phyloP scores from a whole-genome alignment of 2,888 invertebrate species.

The Drosophila mercatorum region DNA sequence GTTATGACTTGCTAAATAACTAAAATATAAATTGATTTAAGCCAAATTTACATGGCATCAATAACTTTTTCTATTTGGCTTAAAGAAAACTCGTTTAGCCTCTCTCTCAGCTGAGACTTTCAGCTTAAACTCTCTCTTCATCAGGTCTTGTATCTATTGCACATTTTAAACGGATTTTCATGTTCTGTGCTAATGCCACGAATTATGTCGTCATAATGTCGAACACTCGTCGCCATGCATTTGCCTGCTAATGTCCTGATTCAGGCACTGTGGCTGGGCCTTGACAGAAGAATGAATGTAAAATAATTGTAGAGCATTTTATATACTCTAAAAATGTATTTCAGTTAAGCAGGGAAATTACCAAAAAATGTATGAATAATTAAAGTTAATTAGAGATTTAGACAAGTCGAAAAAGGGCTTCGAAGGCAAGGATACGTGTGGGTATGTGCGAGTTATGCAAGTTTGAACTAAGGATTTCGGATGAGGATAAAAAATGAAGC shows the following conservation, averaged over 20 bases:
- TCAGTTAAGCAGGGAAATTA: too few species aligned
- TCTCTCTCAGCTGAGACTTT: not conserved
- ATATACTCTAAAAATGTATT: not conserved
- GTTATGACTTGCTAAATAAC: slow-evolving; percentile 30
- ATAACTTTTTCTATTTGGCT: slow-evolving; percentile 2
- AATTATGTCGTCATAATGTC: slow-evolving; percentile 20
- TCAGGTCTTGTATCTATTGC: slow-evolving; percentile 1
- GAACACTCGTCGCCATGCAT: slow-evolving; percentile 16
- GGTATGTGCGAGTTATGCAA: too few species aligned
- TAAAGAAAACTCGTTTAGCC: not conserved
- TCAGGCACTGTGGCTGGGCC: slow-evolving; percentile 44
- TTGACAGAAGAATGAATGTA: slow-evolving; percentile 43
- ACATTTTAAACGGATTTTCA: slow-evolving; percentile 37
- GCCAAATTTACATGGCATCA: slow-evolving; percentile 3
- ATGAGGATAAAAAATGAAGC: too few species aligned
- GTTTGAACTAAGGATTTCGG: too few species aligned
- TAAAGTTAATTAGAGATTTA: too few species aligned
- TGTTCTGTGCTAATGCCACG: slow-evolving; percentile 14
- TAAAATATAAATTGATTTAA: slow-evolving; percentile 29
- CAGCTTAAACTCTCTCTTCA: not conserved
- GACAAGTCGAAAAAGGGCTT: not conserved
- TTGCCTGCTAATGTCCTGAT: slow-evolving; percentile 28
- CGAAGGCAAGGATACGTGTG: too few species aligned
- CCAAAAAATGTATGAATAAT: too few species aligned
- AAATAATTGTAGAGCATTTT: slow-evolving; percentile 47